phyloP scores from a whole-genome alignment of 2,888 invertebrate genomes.

The Spialia ferax region DNA sequence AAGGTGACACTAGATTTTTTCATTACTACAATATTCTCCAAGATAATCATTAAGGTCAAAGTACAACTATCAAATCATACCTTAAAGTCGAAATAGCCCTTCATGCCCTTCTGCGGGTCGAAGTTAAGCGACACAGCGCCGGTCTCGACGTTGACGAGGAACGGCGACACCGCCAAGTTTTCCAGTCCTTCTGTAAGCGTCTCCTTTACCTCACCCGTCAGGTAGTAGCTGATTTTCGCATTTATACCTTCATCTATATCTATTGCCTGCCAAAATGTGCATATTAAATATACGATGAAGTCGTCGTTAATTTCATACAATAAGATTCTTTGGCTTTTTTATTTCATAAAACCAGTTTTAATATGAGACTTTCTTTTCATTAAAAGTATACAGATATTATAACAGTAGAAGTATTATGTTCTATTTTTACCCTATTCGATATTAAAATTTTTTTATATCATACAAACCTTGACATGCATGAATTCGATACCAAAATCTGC shows the following conservation, averaged over 20 bases:
- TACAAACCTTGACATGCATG: slow-evolving; percentile 91
- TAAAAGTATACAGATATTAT: too few relatives aligned
- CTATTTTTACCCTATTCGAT: neutral
- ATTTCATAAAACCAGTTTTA: too few relatives aligned
- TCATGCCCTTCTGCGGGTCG: slow-evolving; percentile 98
- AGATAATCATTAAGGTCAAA: neutral
- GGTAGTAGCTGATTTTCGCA: slow-evolving; percentile 91
- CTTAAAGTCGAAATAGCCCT: slow-evolving; percentile 98
- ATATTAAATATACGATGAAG: neutral
- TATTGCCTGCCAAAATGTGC: too few relatives aligned
- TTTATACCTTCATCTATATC: slow-evolving; percentile 93
- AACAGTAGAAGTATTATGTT: too few relatives aligned
- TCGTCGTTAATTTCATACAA: neutral
- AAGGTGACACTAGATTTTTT: too few relatives aligned
- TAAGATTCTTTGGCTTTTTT: too few relatives aligned
- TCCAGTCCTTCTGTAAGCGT: slow-evolving; percentile 95
- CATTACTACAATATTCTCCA: too few relatives aligned
- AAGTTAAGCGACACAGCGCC: slow-evolving; percentile 96
- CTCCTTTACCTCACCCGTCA: slow-evolving; percentile 93
- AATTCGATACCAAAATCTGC: slow-evolving; percentile 96
- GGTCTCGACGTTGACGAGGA: slow-evolving; percentile 93
- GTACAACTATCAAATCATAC: slow-evolving; percentile 63
- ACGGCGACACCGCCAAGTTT: slow-evolving; percentile 92
- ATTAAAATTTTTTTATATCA: neutral
- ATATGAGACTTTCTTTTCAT: too few relatives aligned